Evolutionary conservation across 2,888 invertebrate species (phyloP), one percentile per base, ranked within the genome.

Genomic region (Agrochola macilenta): DNA sequence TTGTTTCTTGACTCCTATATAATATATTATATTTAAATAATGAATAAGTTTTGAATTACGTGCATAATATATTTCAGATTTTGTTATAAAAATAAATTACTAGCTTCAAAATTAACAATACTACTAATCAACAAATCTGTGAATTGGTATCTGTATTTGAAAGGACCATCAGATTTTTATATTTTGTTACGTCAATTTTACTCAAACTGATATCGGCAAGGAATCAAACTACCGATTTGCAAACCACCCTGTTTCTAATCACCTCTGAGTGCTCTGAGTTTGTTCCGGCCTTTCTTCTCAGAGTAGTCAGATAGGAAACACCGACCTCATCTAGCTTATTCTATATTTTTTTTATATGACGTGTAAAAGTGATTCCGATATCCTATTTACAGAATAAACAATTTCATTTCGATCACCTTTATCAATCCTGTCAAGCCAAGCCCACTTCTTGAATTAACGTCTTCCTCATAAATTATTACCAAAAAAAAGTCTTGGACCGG

Each of bases 371-470:
- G n/a, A n/a, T n/a, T n/a, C n/a, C n/a, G n/a, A n/a, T n/a, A n/a
- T n/a, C n/a, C n/a, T n/a, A n/a, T n/a, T n/a, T n/a, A n/a, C n/a
- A n/a, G n/a, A n/a, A n/a, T n/a, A n/a, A n/a, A n/a, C n/a, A n/a
- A n/a, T n/a, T n/a, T n/a, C n/a, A n/a, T n/a, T n/a, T n/a, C n/a
- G 76, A 65, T n/a, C 26, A 68, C 49, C 30, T 17, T 26, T 26
- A 35, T 23, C 5, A 52, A 49, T 26, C 30, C 54, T 49, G 43
- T 39, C 52, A 65, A 46, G 1, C 20, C 30, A 49, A 63, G 20
- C 26, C 39, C 26, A 73, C 54, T 69, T 49, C 63, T 49, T 52
- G 46, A 66, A 69, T 49, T 69, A 76, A 30, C 61, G 46, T 54
- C 39, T 39, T n/a, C 5, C 14, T 8, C 69, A 54, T 71, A 68